Conservation (phyloP, 2,888 invertebrate genomes). For the Pyrochroa serraticornis region DNA sequence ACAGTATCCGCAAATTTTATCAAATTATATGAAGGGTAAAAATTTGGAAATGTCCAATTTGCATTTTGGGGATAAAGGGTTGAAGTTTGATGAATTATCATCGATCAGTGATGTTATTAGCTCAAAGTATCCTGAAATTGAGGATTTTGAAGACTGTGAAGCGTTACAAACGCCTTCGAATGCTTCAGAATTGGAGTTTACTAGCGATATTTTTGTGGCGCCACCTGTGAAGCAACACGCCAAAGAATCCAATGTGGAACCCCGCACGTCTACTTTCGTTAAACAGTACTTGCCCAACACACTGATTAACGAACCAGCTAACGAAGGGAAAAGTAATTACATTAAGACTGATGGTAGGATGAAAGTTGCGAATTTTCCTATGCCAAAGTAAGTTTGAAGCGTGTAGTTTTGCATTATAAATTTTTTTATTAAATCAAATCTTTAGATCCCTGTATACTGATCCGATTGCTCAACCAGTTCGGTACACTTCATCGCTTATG, state of each 20-base stretch:
- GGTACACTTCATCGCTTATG: slow-evolving; percentile 66
- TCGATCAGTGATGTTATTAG: slow-evolving; percentile 42
- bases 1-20: slow-evolving; percentile 75
- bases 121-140: slow-evolving; percentile 35
- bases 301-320: slow-evolving; percentile 42
- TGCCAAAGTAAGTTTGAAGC: slow-evolving; percentile 60
- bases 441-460: slow-evolving; percentile 23
- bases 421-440: background rate
- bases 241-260: slow-evolving; percentile 33
- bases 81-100: slow-evolving; percentile 49
- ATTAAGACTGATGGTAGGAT: slow-evolving; percentile 44
- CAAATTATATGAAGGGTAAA: slow-evolving; percentile 77
- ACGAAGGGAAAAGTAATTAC: slow-evolving; percentile 28
- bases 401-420: too few relatives aligned
- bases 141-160: slow-evolving; percentile 58
- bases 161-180: slow-evolving; percentile 78
- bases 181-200: slow-evolving; percentile 73
- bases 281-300: slow-evolving; percentile 12
- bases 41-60: slow-evolving; percentile 69
- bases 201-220: slow-evolving; percentile 54
- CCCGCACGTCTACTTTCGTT: background rate
- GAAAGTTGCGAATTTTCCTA: slow-evolving; percentile 65
- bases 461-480: slow-evolving; percentile 13
- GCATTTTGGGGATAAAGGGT: slow-evolving; percentile 64
- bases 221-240: slow-evolving; percentile 33